A percentile compares a stretch with the other conserved stretches of the same genome.
phyloP scores from a whole-genome alignment of 2,113 vertebrate species.

The Pangasianodon hypophthalmus region DNA sequence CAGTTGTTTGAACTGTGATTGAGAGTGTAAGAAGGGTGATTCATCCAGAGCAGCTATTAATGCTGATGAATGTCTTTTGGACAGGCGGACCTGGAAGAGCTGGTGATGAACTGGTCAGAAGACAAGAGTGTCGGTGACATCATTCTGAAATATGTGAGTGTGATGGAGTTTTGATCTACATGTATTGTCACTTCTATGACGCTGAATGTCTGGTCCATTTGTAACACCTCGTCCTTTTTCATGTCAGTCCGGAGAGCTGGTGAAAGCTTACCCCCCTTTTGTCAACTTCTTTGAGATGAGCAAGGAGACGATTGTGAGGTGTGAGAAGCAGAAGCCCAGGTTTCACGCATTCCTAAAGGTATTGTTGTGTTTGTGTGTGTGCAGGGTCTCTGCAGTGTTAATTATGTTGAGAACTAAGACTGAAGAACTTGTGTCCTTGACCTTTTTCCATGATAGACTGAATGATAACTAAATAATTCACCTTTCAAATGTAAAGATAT shows the following conservation, averaged over 20 bases:
- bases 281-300: slow-evolving; percentile 99
- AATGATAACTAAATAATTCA: not conserved
- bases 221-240: slow-evolving; percentile 43
- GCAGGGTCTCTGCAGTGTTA: not conserved
- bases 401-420: not conserved
- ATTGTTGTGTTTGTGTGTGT: slow-evolving; percentile 7
- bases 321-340: slow-evolving; percentile 94
- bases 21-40: not conserved
- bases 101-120: slow-evolving; percentile 93
- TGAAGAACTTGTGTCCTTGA: not conserved
- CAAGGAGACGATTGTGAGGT: slow-evolving; percentile 92
- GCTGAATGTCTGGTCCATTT: not conserved
- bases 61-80: slow-evolving; percentile 51
- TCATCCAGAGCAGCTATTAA: not conserved
- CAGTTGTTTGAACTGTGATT: slow-evolving; percentile 19
- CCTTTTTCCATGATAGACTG: not conserved
- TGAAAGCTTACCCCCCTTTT: slow-evolving; percentile 94
- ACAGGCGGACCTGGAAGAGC: slow-evolving; percentile 90
- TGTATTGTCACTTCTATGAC: not conserved
- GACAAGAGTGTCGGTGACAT: slow-evolving; percentile 90
- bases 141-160: slow-evolving; percentile 94
- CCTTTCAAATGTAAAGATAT: not conserved
- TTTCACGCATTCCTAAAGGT: slow-evolving; percentile 99
- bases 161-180: slow-evolving; percentile 7
- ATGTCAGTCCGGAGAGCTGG: slow-evolving; percentile 88